Evolutionary conservation across 2,113 vertebrate genomes (phyloP).

Genomic region (Calonectris borealis): DNA sequence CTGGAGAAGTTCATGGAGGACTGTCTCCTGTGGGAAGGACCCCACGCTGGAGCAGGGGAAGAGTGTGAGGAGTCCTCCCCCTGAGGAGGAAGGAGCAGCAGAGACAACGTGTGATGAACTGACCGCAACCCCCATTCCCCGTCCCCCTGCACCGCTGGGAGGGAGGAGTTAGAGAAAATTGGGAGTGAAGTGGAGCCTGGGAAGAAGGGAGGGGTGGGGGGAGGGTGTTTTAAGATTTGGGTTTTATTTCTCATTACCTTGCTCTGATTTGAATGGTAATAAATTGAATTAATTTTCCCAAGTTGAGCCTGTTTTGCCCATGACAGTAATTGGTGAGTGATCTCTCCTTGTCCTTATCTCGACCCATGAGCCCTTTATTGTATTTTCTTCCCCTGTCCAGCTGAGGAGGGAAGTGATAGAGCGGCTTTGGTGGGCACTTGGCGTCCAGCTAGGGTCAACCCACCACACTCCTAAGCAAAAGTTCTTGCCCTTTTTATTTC

Average conservation of each 20-base stretch:
- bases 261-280: not conserved
- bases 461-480: not conserved
- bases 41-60: not conserved
- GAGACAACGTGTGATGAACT: not conserved
- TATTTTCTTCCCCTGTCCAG: not conserved
- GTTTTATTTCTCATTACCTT: too few relatives aligned
- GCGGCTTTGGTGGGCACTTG: not conserved
- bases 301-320: not conserved
- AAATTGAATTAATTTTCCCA: not conserved
- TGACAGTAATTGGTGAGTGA: not conserved
- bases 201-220: too few relatives aligned
- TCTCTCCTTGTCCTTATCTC: not conserved
- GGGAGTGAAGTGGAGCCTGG: too few relatives aligned
- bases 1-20: not conserved
- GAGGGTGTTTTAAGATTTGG: too few relatives aligned
- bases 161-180: too few relatives aligned
- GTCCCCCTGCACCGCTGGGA: too few relatives aligned
- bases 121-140: too few relatives aligned
- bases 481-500: not conserved
- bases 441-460: not conserved
- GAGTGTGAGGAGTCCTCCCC: not conserved
- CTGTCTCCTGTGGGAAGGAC: not conserved
- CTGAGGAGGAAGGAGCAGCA: not conserved
- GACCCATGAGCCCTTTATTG: not conserved
- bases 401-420: not conserved